phyloP scores from a whole-genome alignment of 2,797 vertebrate genomes.

The Gila robusta region DNA sequence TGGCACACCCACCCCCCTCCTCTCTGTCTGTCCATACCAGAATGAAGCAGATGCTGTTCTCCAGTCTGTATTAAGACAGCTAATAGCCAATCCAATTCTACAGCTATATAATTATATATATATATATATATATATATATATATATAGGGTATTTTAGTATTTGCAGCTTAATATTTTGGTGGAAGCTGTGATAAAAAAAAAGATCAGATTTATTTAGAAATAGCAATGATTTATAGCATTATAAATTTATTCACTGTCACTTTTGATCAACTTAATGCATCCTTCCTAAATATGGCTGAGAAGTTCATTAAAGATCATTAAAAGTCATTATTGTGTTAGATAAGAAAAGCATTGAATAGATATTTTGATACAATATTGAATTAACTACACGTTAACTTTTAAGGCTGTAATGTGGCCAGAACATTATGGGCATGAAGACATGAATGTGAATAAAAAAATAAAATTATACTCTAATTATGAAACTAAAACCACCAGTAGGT shows the following conservation, averaged over 20 bases:
- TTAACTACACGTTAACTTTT: too few relatives aligned
- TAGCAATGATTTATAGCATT: background rate
- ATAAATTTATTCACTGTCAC: background rate
- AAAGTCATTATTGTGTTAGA: background rate
- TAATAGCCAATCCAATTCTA: background rate
- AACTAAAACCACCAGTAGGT: too few relatives aligned
- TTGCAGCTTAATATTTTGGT: background rate
- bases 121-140: too few relatives aligned
- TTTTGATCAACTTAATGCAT: background rate
- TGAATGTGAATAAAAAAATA: too few relatives aligned
- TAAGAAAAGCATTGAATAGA: background rate
- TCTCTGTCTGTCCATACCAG: background rate
- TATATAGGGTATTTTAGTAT: background rate
- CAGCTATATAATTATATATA: background rate
- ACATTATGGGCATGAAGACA: too few relatives aligned
- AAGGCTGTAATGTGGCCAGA: too few relatives aligned
- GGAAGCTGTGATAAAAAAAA: background rate
- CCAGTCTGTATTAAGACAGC: background rate
- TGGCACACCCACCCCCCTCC: background rate
- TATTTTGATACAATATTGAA: too few relatives aligned
- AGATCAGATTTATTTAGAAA: background rate
- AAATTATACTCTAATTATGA: too few relatives aligned
- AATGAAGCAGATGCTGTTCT: conserved; percentile 16
- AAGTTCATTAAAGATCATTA: background rate
- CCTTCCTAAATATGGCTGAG: background rate